Evolutionary conservation across 2,113 vertebrate genomes (phyloP).

Genomic region (Lepisosteus osseus): DNA sequence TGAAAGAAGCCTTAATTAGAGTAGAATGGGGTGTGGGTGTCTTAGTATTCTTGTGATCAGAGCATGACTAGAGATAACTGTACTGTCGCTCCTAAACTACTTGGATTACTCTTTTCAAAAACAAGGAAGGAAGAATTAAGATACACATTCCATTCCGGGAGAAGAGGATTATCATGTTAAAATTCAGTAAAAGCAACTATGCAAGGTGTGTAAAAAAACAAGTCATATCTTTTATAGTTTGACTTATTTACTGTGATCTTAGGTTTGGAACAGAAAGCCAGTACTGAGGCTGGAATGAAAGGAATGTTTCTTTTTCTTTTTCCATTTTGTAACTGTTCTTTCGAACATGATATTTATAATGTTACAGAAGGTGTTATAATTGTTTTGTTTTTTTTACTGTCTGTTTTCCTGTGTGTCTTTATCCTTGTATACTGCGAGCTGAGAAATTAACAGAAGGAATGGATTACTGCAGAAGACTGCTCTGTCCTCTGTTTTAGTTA

Average conservation of each 20-base stretch:
- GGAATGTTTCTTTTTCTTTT: too few relatives aligned
- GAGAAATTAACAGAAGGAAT: too few relatives aligned
- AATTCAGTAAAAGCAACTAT: constrained; percentile 21
- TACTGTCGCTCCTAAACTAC: not conserved
- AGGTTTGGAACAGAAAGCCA: too few relatives aligned
- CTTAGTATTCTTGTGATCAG: constrained; percentile 15
- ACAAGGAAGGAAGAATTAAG: not conserved
- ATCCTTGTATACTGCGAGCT: too few relatives aligned
- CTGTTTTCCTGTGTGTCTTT: too few relatives aligned
- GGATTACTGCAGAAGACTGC: too few relatives aligned
- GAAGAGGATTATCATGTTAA: constrained; percentile 16
- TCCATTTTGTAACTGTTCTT: too few relatives aligned
- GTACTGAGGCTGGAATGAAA: too few relatives aligned
- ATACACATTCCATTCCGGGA: not conserved
- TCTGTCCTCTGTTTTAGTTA: too few relatives aligned
- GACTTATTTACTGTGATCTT: too few relatives aligned
- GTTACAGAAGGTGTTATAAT: not conserved
- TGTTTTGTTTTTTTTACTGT: not conserved
- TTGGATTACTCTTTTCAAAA: not conserved
- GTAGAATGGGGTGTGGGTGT: constrained; percentile 16
- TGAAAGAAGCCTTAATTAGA: constrained; percentile 18
- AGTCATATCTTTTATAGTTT: too few relatives aligned
- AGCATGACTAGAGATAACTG: constrained; percentile 1
- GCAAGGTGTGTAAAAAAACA: constrained; percentile 14
- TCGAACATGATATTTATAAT: too few relatives aligned